Percentiles rank a stretch among this genome's conserved stretches.
Evolutionary conservation across 35 echinoderm and acorn worm species (phyloP).

Genomic region (Apostichopus californicus): DNA sequence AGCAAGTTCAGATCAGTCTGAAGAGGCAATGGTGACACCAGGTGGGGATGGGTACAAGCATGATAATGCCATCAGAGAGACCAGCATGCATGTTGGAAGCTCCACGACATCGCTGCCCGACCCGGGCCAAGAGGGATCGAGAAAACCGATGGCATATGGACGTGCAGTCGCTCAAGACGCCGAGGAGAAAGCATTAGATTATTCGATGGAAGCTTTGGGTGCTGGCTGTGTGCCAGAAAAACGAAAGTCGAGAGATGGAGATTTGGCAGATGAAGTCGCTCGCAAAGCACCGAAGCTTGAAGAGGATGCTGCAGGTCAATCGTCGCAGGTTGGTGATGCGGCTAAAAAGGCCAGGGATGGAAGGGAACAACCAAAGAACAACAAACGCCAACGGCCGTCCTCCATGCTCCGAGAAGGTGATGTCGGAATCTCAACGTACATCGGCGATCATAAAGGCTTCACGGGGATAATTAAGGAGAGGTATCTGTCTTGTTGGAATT

Average conservation of each 20-base stretch:
- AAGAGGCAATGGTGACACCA: too few species aligned
- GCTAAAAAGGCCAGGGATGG: not conserved
- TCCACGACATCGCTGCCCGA: not conserved
- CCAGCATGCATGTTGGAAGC: not conserved
- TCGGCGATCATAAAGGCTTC: slow-evolving; percentile 11
- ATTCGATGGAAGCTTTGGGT: not conserved
- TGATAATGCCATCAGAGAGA: too few species aligned
- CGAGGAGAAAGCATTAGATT: not conserved
- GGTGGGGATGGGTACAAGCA: too few species aligned
- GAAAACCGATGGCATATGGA: not conserved
- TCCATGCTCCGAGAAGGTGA: slow-evolving; percentile 21
- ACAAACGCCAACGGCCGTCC: not conserved
- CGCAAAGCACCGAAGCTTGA: not conserved
- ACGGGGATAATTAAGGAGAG: slow-evolving; percentile 30
- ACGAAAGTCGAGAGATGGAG: not conserved
- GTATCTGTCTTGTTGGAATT: not conserved
- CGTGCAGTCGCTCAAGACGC: not conserved
- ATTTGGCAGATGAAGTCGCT: not conserved
- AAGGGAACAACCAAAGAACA: not conserved
- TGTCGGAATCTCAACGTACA: slow-evolving; percentile 22
- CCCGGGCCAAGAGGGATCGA: not conserved
- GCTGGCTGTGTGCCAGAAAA: not conserved
- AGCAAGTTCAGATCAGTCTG: too few species aligned
- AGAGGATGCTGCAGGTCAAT: not conserved
- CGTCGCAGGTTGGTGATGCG: not conserved